Conservation (phyloP, 2,888 invertebrate genomes). For the Brachylomia viminalis region DNA sequence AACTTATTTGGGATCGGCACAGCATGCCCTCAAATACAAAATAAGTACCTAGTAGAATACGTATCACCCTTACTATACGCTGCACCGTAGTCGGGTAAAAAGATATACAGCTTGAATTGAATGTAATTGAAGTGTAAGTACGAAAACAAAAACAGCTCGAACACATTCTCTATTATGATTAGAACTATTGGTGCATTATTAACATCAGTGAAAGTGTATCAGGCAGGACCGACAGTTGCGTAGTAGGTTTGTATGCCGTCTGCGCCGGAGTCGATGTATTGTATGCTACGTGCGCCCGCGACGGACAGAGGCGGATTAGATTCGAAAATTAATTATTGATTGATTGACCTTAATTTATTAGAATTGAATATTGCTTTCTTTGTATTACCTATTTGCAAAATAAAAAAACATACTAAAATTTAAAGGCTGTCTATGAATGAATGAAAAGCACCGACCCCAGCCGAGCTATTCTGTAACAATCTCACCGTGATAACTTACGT, state of each 20-base stretch:
- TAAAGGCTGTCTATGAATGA: neutral
- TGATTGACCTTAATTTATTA: neutral
- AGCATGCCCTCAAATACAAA: too few relatives aligned
- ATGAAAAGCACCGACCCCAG: too few relatives aligned
- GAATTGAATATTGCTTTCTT: neutral
- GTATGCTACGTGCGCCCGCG: slow-evolving; percentile 21
- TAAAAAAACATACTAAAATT: neutral
- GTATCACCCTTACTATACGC: too few relatives aligned
- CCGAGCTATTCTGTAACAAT: too few relatives aligned
- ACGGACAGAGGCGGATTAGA: slow-evolving; percentile 11
- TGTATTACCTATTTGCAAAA: neutral
- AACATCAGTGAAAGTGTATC: slow-evolving; percentile 76
- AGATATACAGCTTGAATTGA: too few relatives aligned
- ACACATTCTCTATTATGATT: slow-evolving; percentile 12
- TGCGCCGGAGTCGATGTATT: slow-evolving; percentile 29
- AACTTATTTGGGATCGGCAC: too few relatives aligned
- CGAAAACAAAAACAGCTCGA: neutral
- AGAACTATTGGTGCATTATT: slow-evolving; percentile 51
- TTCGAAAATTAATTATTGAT: neutral
- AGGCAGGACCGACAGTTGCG: slow-evolving; percentile 61
- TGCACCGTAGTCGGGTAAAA: too few relatives aligned
- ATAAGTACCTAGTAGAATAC: too few relatives aligned
- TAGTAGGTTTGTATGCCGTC: slow-evolving; percentile 62
- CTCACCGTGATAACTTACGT: too few relatives aligned
- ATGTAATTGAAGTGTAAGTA: too few relatives aligned